Base-by-base conservation (phyloP, 1,140 invertebrate genomes). In the Lanistes nyassanus region DNA sequence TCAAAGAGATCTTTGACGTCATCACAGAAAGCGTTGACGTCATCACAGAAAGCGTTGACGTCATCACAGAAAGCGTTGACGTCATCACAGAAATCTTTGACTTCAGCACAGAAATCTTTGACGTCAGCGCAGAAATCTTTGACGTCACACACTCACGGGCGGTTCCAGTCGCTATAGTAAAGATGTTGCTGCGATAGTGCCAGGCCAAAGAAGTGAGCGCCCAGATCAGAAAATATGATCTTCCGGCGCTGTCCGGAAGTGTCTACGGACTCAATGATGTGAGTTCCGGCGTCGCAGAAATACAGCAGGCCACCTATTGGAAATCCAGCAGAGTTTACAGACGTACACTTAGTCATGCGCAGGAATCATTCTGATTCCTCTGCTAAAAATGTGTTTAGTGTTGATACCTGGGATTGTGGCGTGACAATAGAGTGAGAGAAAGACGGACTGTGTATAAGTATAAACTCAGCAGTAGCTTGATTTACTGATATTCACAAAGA, bases 261-360 rank as follows among this genome's bases (percentile, higher is more conserved):
- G 51, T 81, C 75, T 34, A 81, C 77, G 0, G 58, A 69, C 51
- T 83, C 82, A 1, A 83, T 83, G 65, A 74, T 76, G 58, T 81
- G 79, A 11, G 82, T 83, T 3, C 82, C 80, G 23, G 77, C 82
- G 62, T 83, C 82, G 65, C 80, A 81, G 70, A 81, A 80, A 42
- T 78, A 80, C 29, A 83, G 67, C 53, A 75, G 65, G 39, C 74
- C 74, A 42, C 56, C 81, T 83, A 74, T 0, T 70, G 31, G 9
- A 6, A 58, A n/a, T 5, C n/a, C n/a, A n/a, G n/a, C n/a, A n/a
- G n/a, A n/a, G n/a, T n/a, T n/a, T n/a, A n/a, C 56, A 60, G 3
- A 60, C 31, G 23, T 0, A 60, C 56, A 31, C n/a, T n/a, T n/a
- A n/a, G n/a, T n/a, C n/a, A n/a, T n/a, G n/a, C n/a, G n/a, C n/a